Conservation (phyloP, 2,888 invertebrate species). For the Chydorus sphaericus region DNA sequence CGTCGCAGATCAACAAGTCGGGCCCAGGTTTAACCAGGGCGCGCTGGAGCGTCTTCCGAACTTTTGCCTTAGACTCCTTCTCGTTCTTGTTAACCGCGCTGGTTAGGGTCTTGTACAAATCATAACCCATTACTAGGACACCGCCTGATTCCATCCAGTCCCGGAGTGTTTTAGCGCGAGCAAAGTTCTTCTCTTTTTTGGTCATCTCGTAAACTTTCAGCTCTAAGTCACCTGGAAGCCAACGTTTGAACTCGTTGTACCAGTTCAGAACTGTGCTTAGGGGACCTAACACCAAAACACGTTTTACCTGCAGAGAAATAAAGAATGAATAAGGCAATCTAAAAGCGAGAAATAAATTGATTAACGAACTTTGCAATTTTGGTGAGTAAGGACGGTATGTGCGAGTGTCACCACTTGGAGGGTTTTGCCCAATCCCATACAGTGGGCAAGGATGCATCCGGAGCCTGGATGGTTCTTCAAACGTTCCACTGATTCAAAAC, state of each 20-base stretch:
- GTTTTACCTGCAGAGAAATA: slow-evolving; percentile 39
- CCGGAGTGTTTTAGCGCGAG: slow-evolving; percentile 51
- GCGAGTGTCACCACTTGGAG: slow-evolving; percentile 73
- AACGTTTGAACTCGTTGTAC: slow-evolving; percentile 82
- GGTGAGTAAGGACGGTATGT: slow-evolving; percentile 63
- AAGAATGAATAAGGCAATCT: slow-evolving; percentile 31
- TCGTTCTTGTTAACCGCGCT: slow-evolving; percentile 28
- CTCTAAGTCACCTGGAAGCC: slow-evolving; percentile 52
- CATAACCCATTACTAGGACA: slow-evolving; percentile 85
- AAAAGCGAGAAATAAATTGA: too few species aligned
- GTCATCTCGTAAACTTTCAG: slow-evolving; percentile 55
- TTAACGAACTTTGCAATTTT: slow-evolving; percentile 30
- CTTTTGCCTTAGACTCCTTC: slow-evolving; percentile 48
- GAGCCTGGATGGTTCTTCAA: slow-evolving; percentile 51
- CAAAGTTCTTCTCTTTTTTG: slow-evolving; percentile 48
- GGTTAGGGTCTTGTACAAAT: slow-evolving; percentile 78
- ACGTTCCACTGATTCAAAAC: slow-evolving; percentile 70
- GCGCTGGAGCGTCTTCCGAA: slow-evolving; percentile 51
- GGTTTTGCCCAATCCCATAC: slow-evolving; percentile 93
- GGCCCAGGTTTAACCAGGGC: slow-evolving; percentile 60
- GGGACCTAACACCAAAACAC: slow-evolving; percentile 79
- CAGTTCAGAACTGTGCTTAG: slow-evolving; percentile 92
- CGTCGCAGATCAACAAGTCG: slow-evolving; percentile 90
- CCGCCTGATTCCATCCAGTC: slow-evolving; percentile 74
- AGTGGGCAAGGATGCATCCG: slow-evolving; percentile 89